Base-by-base conservation (phyloP, 2,113 vertebrate species). In the Nansenia antarctica region DNA sequence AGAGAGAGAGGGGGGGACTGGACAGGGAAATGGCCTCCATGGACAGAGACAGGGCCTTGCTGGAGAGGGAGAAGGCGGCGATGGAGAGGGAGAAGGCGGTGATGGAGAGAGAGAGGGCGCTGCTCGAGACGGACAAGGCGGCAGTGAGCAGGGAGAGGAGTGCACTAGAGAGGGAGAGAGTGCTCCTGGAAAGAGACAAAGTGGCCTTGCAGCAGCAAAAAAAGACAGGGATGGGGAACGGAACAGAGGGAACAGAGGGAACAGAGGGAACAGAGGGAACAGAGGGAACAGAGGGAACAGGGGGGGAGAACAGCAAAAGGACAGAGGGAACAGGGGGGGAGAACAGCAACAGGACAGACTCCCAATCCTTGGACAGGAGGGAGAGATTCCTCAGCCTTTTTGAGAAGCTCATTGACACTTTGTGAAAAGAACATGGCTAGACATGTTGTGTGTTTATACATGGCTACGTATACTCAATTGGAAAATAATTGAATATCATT, bases 381-480 rank as follows among this genome's bases (percentile, higher is more conserved):
- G 83, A 89, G 27, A 76, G 78, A 7, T 84, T 90, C 47, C 82
- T 91, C 14, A 64, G 64, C 63, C 67, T 90, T 67, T 88, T 91
- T 68, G 88, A 91, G 74, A 91, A 86, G 76, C 82, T 90, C 6
- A 58, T 90, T 22, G 81, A 89, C 62, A 74, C 76, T 42, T 69
- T 91, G 70, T 90, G 65, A 87, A 72, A 47, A 29, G 31, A 15
- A 34, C 3, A 34, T 26, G n/a, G n/a, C n/a, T n/a, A n/a, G n/a
- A 31, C 18, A 1, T 32, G 8, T 59, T 14, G n/a, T n/a, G n/a
- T 49, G 45, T 49, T 49, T 49, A 49, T 8, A 20, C n/a, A n/a
- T n/a, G 45, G 20, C 18, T 47, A 47, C n/a, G 45, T 2, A 5
- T 49, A 49, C 20, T 49, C 45, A 49, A 49, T 49, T 49, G n/a